A percentile compares a stretch with the other conserved stretches of the same genome.
Conservation (phyloP, 2,797 vertebrate genomes). For the Crocodylus rhombifer region DNA sequence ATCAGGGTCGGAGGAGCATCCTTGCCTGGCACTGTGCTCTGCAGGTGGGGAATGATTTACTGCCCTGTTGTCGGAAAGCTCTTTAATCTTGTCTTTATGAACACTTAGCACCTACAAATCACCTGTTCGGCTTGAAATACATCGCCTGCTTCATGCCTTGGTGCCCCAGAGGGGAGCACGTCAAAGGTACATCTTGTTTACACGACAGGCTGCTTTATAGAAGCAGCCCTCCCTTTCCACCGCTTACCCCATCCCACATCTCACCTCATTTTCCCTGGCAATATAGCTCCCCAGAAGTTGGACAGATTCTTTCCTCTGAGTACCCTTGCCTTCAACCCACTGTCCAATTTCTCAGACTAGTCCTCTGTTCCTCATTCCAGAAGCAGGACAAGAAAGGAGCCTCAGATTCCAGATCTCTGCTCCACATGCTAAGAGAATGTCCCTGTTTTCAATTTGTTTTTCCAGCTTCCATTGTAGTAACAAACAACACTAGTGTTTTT, state of each 20-base stretch:
- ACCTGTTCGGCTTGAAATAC: slow-evolving; percentile 66
- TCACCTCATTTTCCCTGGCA: background rate
- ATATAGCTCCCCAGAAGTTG: background rate
- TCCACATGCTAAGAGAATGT: background rate
- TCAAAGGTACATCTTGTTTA: slow-evolving; percentile 75
- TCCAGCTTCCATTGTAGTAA: background rate
- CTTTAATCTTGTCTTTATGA: slow-evolving; percentile 78
- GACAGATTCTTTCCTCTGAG: background rate
- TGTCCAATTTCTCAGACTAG: background rate
- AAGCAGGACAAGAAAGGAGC: accelerated
- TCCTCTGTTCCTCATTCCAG: background rate
- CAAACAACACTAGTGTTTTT: background rate
- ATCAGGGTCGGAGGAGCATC: slow-evolving; percentile 64
- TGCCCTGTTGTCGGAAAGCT: slow-evolving; percentile 55
- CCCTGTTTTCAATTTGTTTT: background rate
- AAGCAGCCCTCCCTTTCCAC: background rate
- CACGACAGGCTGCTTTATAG: slow-evolving; percentile 62
- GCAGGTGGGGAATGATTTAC: slow-evolving; percentile 69
- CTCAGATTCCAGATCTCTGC: background rate
- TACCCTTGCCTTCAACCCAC: background rate
- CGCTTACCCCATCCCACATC: background rate
- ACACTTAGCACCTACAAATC: slow-evolving; percentile 72
- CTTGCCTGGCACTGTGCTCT: slow-evolving; percentile 21
- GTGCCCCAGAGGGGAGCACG: slow-evolving; percentile 55
- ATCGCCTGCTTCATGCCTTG: slow-evolving; percentile 61